Evolutionary conservation across 2,888 invertebrate genomes (phyloP).

Genomic region (Heteromurus nitidus): DNA sequence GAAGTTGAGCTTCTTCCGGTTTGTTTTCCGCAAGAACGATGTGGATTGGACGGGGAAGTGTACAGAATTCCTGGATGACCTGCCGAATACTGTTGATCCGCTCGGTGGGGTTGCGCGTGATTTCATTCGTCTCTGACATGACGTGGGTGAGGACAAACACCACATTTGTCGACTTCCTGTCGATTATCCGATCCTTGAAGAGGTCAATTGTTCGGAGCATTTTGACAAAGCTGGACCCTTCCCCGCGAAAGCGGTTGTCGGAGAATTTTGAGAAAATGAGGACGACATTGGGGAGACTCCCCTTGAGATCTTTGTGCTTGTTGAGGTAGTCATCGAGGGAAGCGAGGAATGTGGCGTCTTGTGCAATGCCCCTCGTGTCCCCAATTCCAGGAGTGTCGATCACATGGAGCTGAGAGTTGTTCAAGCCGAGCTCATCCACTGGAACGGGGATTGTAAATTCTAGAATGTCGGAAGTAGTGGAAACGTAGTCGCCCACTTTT

Average conservation of each 20-base stretch:
- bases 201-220: constrained; percentile 55
- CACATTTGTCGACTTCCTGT: constrained; percentile 43
- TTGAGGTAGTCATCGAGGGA: constrained; percentile 56
- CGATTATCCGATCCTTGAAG: constrained; percentile 48
- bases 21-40: constrained; percentile 67
- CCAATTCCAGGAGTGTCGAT: constrained; percentile 68
- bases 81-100: constrained; percentile 18
- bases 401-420: constrained; percentile 58
- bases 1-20: constrained; percentile 28
- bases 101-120: constrained; percentile 40
- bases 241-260: constrained; percentile 58
- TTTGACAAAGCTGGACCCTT: constrained; percentile 56
- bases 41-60: constrained; percentile 59
- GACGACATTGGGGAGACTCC: constrained; percentile 56
- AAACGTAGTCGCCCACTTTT: constrained; percentile 54
- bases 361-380: constrained; percentile 58
- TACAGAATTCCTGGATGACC: constrained; percentile 53
- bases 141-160: constrained; percentile 53
- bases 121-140: constrained; percentile 38
- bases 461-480: constrained; percentile 61
- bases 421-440: constrained; percentile 51
- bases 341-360: constrained; percentile 63
- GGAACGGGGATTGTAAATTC: constrained; percentile 57
- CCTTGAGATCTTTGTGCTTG: constrained; percentile 58
- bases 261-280: constrained; percentile 57